phyloP scores from a whole-genome alignment of 1,140 invertebrate species.

The Pectinophora gossypiella region DNA sequence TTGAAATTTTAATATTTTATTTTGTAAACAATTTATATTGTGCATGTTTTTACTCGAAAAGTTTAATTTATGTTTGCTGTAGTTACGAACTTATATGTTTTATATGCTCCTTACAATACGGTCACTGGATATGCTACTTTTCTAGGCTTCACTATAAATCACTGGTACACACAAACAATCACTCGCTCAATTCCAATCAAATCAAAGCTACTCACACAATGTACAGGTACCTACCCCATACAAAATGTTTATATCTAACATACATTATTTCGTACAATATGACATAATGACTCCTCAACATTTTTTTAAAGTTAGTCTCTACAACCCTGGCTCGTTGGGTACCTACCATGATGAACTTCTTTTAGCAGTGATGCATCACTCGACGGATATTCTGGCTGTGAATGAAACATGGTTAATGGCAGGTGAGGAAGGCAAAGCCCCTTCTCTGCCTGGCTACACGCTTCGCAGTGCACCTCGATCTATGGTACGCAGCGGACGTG shows the following conservation, averaged over 20 bases:
- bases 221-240: neutral
- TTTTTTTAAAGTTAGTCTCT: neutral
- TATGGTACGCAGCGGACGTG: neutral
- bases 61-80: neutral
- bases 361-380: neutral
- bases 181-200: neutral
- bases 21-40: neutral
- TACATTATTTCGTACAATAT: neutral
- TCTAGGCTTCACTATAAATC: no score
- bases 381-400: conserved; percentile 1
- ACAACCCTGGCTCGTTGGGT: neutral
- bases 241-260: neutral
- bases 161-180: neutral
- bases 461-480: neutral
- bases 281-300: neutral
- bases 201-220: neutral
- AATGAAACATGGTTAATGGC: conserved; percentile 3
- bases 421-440: neutral
- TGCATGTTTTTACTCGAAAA: neutral
- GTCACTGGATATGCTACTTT: no score
- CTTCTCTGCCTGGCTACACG: conserved; percentile 3
- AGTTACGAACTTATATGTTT: no score
- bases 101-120: no score
- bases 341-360: neutral
- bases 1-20: neutral